Evolutionary conservation across 2,888 invertebrate species (phyloP).

Genomic region (Furcula furcula): DNA sequence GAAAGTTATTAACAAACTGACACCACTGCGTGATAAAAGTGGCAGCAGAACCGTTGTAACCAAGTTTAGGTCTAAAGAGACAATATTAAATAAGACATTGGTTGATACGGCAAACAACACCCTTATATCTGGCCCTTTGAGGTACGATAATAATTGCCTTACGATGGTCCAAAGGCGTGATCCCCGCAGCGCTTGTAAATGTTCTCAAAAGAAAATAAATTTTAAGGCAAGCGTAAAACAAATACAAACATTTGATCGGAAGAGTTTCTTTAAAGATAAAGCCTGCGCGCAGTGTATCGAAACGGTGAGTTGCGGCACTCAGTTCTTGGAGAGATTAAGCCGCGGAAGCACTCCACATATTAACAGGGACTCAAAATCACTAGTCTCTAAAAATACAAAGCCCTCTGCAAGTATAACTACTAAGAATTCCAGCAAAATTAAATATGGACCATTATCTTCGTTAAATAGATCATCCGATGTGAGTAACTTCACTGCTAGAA

Average conservation of each 20-base stretch:
- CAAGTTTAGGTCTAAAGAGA: slow-evolving; percentile 37
- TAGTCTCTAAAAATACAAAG: slow-evolving; percentile 6
- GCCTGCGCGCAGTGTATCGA: slow-evolving; percentile 40
- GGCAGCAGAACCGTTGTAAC: slow-evolving; percentile 21
- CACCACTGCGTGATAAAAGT: slow-evolving; percentile 23
- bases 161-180: slow-evolving; percentile 48
- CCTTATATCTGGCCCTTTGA: slow-evolving; percentile 39
- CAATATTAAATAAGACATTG: slow-evolving; percentile 30
- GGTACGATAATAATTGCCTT: slow-evolving; percentile 46
- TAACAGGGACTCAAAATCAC: slow-evolving; percentile 3
- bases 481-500: slow-evolving; percentile 32
- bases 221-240: slow-evolving; percentile 27
- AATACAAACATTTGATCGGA: slow-evolving; percentile 37
- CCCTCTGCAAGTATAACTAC: neutral
- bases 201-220: slow-evolving; percentile 18
- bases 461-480: neutral
- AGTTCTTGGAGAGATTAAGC: slow-evolving; percentile 24
- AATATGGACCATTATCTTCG: neutral
- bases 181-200: slow-evolving; percentile 35
- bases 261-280: slow-evolving; percentile 38
- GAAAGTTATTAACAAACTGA: slow-evolving; percentile 34
- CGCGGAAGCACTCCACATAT: slow-evolving; percentile 9
- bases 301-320: slow-evolving; percentile 40
- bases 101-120: slow-evolving; percentile 48
- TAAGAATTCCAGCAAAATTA: neutral